Percentiles rank a stretch among this genome's conserved stretches.
phyloP scores from a whole-genome alignment of 2,888 invertebrate species.

The Acleris sparsana region DNA sequence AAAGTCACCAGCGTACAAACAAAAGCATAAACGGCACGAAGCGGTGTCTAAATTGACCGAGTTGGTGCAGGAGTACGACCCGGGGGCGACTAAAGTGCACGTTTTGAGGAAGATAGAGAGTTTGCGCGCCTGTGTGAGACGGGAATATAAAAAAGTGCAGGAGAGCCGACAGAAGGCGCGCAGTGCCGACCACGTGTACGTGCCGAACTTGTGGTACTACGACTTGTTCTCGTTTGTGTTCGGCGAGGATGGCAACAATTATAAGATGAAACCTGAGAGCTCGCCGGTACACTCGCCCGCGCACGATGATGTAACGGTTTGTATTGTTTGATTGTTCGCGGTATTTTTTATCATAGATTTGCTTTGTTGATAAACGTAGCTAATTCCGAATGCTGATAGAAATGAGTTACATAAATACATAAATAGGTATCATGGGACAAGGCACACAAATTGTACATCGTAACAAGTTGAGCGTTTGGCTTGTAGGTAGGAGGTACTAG shows the following conservation, averaged over 20 bases:
- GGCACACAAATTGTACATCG: too few relatives aligned
- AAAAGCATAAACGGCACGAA: conserved; percentile 61
- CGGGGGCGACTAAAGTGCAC: conserved; percentile 68
- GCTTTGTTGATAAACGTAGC: too few relatives aligned
- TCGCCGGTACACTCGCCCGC: conserved; percentile 32
- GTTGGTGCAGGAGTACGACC: conserved; percentile 65
- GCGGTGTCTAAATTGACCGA: conserved; percentile 65
- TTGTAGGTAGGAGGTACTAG: too few relatives aligned
- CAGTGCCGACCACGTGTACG: conserved; percentile 56
- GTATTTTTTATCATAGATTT: too few relatives aligned
- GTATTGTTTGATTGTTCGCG: too few relatives aligned
- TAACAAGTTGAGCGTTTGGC: too few relatives aligned
- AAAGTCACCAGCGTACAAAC: conserved; percentile 57
- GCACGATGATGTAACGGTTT: conserved; percentile 9
- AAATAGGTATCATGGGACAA: too few relatives aligned
- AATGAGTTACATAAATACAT: too few relatives aligned
- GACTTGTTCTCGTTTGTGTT: conserved; percentile 65
- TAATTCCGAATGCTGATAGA: too few relatives aligned
- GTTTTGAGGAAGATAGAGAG: conserved; percentile 75
- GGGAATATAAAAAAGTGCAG: conserved; percentile 64
- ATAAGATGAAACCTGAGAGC: conserved; percentile 40
- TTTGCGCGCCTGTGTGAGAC: conserved; percentile 69
- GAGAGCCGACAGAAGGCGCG: conserved; percentile 56
- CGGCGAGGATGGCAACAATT: conserved; percentile 46
- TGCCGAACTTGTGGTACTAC: conserved; percentile 72